Conservation (phyloP, 53 echinoderm and acorn worm genomes). For the Henricia sp. region DNA sequence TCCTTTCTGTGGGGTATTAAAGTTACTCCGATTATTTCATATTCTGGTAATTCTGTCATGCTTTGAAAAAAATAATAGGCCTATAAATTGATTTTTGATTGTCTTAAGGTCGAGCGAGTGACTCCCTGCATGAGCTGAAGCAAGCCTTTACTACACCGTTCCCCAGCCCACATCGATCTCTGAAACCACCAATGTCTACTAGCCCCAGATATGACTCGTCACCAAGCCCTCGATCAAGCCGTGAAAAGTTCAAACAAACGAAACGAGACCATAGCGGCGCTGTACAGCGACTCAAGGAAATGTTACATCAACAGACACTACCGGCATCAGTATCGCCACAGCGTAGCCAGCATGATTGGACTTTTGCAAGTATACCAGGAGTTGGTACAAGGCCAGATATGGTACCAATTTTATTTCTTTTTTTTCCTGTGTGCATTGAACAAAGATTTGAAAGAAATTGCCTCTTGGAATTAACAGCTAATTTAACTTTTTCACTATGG, state of each 20-base stretch:
- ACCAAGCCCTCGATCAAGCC: constrained; percentile 19
- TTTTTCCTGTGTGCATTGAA: too few species aligned
- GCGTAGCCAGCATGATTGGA: neutral
- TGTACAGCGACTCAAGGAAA: constrained; percentile 41
- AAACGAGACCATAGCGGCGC: constrained; percentile 31
- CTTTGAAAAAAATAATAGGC: neutral
- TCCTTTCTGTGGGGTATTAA: too few species aligned
- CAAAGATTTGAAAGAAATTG: too few species aligned
- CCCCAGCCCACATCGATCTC: constrained; percentile 11
- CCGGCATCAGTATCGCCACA: neutral
- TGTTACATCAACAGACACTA: constrained; percentile 41
- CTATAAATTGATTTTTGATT: neutral
- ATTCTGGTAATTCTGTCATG: neutral
- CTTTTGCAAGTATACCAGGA: neutral
- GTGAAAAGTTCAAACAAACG: constrained; percentile 5
- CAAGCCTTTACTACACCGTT: constrained; percentile 58
- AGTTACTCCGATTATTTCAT: neutral
- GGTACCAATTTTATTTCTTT: too few species aligned
- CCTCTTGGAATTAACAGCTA: too few species aligned
- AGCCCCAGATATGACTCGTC: constrained; percentile 24
- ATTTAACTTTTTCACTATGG: too few species aligned
- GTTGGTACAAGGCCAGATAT: constrained; percentile 12
- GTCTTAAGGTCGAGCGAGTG: constrained; percentile 43
- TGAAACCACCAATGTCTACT: constrained; percentile 35
- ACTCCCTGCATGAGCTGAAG: constrained; percentile 61